Base-by-base conservation (phyloP, 2,113 vertebrate genomes). In the Marmota flaviventris region DNA sequence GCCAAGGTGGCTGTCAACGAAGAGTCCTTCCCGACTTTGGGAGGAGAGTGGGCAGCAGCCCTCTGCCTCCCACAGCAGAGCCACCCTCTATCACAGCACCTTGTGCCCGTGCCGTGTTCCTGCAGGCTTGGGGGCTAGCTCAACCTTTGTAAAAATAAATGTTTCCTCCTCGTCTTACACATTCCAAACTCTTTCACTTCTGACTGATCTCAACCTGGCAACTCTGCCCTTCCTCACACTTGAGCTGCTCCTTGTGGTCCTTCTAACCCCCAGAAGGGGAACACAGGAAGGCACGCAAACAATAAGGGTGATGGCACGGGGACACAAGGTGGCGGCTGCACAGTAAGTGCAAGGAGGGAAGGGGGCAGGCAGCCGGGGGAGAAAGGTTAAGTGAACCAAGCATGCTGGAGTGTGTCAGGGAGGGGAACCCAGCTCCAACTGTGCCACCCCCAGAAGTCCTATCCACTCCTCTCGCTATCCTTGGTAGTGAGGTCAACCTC, bases 161-260 rank as follows among this genome's bases (percentile, higher is more conserved):
- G 51, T 86, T 34, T 53, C 86, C 34, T 79, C 73, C 51, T 73
- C 56, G 45, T 76, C 78, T 82, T 75, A 37, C 67, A 76, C 92
- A 32, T 78, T 72, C 34, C 45, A 51, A 65, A 88, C 42, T 17
- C 42, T 78, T 87, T 76, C 32, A 0, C 42, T 88, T 79, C 37
- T 70, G 86, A 94, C 75, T 70, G 86, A 51, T 93, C 78, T 70
- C 45, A 2, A 22, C 32, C 25, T 70, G 76, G 92, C 86, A 37
- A 10, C 45, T 13, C 16, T 67, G 17, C 42, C 58, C 29, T 58
- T 63, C 67, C 76, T 81, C 76, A 63, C 0, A 63, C 83, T 67
- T 91, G 0, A 92, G 73, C 11, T 37, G 37, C 61, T 76, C 53
- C 84, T 78, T 27, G n/a, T 0, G 45, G 14, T n/a, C 77, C 79